These are phyloP conservation scores for Bilobella aurantiaca DNA, from an alignment of 1,140 invertebrate genomes.

Conservation along the genomic window DNA sequence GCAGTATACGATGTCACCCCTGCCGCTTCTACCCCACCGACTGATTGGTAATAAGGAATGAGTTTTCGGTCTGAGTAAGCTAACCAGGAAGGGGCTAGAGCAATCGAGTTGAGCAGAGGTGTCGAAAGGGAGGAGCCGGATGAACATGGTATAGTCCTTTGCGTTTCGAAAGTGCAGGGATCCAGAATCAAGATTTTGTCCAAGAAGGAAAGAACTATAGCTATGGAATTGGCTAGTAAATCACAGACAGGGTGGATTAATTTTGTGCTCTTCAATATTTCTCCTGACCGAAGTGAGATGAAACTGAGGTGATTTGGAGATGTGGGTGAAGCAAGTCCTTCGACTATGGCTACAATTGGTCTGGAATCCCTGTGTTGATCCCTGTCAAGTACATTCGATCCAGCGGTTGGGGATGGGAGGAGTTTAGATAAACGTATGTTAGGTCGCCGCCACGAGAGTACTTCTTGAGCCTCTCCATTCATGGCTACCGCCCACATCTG, in stretches of 20 bases:
- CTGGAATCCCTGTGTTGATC: conserved; percentile 64
- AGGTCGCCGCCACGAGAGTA: conserved; percentile 80
- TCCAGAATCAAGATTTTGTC: conserved; percentile 87
- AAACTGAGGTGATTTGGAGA: conserved; percentile 78
- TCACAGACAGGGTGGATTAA: conserved; percentile 84
- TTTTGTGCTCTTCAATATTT: conserved; percentile 78
- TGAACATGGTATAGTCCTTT: conserved; percentile 75
- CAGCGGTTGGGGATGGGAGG: conserved; percentile 58
- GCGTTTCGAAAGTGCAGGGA: conserved; percentile 72
- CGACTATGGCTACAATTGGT: conserved; percentile 77
- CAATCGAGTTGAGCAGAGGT: conserved; percentile 66
- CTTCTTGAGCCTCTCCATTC: conserved; percentile 81
- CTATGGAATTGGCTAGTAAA: conserved; percentile 68
- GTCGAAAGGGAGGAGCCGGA: conserved; percentile 72
- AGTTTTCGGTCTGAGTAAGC: conserved; percentile 75
- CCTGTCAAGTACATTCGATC: conserved; percentile 43
- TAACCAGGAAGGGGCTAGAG: conserved; percentile 59
- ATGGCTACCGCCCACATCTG: conserved; percentile 63
- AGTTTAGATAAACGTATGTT: conserved; percentile 68
- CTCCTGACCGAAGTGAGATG: conserved; percentile 76
- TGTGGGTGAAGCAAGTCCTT: conserved; percentile 62
- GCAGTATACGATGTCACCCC: conserved; percentile 74
- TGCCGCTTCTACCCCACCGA: conserved; percentile 60
- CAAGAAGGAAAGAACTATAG: conserved; percentile 72
- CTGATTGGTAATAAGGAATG: conserved; percentile 66